Base-by-base conservation (phyloP, 2,888 invertebrate species). In the Petrolisthes manimaculis region DNA sequence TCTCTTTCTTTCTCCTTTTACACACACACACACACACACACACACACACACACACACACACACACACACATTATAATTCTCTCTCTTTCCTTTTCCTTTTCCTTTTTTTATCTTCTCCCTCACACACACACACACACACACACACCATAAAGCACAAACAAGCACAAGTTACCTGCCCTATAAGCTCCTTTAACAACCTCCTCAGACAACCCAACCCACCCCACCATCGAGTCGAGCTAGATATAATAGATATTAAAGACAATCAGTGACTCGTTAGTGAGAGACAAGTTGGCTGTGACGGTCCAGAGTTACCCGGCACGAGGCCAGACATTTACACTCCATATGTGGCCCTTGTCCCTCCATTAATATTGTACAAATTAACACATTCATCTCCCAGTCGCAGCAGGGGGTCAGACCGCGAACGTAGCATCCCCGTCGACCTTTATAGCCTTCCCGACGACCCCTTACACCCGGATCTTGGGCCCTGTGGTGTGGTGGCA, bases 281-380 rank as follows among this genome's bases (percentile, higher is more conserved):
- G n/a, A 83, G 61, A 83, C 53, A 83, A 83, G 67, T 51, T 83
- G 83, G 51, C 53, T 37, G 53, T 83, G 37, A 67, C 53, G 37
- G 61, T 53, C 77, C 3, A 4, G 24, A 51, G 51, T 24, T 51
- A 54, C 55, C 5, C 53, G 84, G 77, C 84, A 77, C 84, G 56
- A 84, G 84, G 21, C 84, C 56, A 6, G 37, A 69, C 85, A 79
- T 85, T 85, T 79, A 85, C 79, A 85, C 85, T 69, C 79, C 69
- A 9, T 83, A 83, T 83, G 83, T 69, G 83, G 83, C 69, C 79
- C 80, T n/a, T 21, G 79, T 85, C 85, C 85, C 53, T 21, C 79
- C 85, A 85, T 85, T 85, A 85, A 85, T 85, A 85, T 67, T 54
- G 67, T 85, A 85, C 85, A 85, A 85, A 85, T 85, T 85, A 85